Evolutionary conservation across 2,888 invertebrate species (phyloP), one percentile per base, ranked within the genome.

Genomic region (Melipona bicolor): DNA sequence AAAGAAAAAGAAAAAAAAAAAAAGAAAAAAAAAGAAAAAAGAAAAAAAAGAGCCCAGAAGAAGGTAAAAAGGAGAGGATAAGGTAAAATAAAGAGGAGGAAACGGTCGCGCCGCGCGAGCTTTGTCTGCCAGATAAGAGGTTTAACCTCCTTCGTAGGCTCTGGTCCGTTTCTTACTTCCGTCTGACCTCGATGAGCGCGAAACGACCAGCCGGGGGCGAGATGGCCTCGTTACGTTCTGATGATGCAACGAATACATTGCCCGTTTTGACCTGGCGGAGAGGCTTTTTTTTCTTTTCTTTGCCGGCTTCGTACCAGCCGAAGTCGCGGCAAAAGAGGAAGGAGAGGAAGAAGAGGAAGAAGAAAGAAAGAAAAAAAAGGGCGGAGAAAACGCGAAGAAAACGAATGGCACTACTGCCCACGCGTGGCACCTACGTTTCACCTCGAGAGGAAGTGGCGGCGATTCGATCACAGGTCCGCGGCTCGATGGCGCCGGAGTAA

Each of bases 121-220:
- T 85, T 85, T 85, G 85, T 85, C 79, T 59, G 82, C 27, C 49
- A 68, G 79, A 85, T 85, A 86, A 85, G 85, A 79, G 85, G 77
- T 86, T 86, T 85, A 85, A 83, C 82, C 86, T 85, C 82, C 64
- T 82, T 82, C 85, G 82, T 86, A 82, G 86, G 85, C 85, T 27
- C 75, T 43, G 64, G 73, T 72, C 69, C 78, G 81, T 79, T 86
- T 74, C 85, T 86, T 82, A 81, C 85, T 86, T 86, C 86, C 86
- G 85, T 82, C 76, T 76, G 86, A 86, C 86, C 86, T 71, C 85
- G 86, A 85, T 86, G 83, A 79, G 74, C 70, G 49, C 67, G 79
- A 70, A 82, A 76, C 83, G 83, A 85, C 62, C 52, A 54, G 86
- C 86, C 86, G 85, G 54, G 70, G 83, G 86, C 86, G 73, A 71